A percentile compares a stretch with the other conserved stretches of the same genome.
phyloP scores from a whole-genome alignment of 2,797 vertebrate genomes.

The Limosa lapponica region DNA sequence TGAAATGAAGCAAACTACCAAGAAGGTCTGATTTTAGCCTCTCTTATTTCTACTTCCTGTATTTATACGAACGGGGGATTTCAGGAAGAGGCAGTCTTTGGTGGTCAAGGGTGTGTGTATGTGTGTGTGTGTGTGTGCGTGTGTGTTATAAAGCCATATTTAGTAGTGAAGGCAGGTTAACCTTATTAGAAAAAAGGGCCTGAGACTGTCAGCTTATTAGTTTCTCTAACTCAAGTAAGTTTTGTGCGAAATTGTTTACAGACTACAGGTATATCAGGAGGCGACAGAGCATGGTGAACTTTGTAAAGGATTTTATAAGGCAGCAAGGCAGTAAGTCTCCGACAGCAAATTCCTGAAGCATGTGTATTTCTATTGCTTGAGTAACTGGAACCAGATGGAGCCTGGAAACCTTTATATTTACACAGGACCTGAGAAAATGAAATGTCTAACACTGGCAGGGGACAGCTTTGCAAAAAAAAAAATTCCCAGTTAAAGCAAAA shows the following conservation, averaged over 20 bases:
- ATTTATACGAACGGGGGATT: conserved; percentile 76
- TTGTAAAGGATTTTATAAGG: conserved; percentile 55
- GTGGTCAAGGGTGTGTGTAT: conserved; percentile 79
- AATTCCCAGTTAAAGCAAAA: neutral
- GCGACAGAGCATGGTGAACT: conserved; percentile 32
- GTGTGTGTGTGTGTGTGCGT: neutral
- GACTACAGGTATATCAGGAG: conserved; percentile 53
- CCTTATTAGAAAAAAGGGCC: neutral
- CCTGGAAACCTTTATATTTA: conserved; percentile 65
- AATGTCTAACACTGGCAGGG: neutral
- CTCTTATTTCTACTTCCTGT: conserved; percentile 81
- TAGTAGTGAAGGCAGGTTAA: conserved; percentile 51
- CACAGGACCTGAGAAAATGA: conserved; percentile 45
- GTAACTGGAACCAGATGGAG: conserved; percentile 76
- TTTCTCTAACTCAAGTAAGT: neutral
- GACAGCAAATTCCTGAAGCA: conserved; percentile 72
- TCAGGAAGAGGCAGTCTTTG: conserved; percentile 88
- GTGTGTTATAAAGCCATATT: conserved; percentile 60
- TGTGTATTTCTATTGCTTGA: conserved; percentile 69
- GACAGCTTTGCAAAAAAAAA: neutral
- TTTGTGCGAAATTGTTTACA: neutral
- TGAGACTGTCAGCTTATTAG: neutral
- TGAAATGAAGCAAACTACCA: conserved; percentile 55
- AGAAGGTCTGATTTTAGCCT: conserved; percentile 62
- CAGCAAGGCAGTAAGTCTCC: conserved; percentile 34